Conservation (phyloP, 1,140 invertebrate genomes). For the Paraescarpia echinospica region DNA sequence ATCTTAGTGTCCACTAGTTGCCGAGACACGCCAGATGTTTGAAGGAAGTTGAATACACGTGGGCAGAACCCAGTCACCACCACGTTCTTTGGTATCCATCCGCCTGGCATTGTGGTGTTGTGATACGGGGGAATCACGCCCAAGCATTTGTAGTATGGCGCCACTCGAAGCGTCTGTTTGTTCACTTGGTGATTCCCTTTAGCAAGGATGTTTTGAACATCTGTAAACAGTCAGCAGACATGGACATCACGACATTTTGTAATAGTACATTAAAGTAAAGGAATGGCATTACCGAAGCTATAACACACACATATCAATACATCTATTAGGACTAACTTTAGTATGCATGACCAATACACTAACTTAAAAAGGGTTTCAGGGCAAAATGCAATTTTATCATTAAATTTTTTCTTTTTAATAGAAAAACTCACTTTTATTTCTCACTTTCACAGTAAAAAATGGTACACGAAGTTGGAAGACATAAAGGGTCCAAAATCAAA, state of each 20-base stretch:
- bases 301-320: not conserved
- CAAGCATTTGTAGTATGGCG: not conserved
- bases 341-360: too few relatives aligned
- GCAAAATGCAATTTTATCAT: too few relatives aligned
- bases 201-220: not conserved
- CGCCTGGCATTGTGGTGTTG: not conserved
- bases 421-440: too few relatives aligned
- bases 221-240: not conserved
- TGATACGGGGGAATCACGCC: not conserved
- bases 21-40: not conserved
- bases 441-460: too few relatives aligned
- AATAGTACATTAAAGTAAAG: not conserved
- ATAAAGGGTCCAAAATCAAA: too few relatives aligned
- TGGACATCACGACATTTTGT: too few relatives aligned
- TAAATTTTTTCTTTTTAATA: too few relatives aligned
- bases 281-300: not conserved
- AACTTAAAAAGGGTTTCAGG: too few relatives aligned
- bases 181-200: not conserved
- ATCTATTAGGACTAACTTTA: too few relatives aligned
- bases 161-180: not conserved
- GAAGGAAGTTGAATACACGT: not conserved
- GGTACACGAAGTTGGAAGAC: too few relatives aligned
- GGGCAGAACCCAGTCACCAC: not conserved
- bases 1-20: not conserved
- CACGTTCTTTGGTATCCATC: not conserved